Conservation (phyloP, 2,113 vertebrate genomes). For the Scomber japonicus region DNA sequence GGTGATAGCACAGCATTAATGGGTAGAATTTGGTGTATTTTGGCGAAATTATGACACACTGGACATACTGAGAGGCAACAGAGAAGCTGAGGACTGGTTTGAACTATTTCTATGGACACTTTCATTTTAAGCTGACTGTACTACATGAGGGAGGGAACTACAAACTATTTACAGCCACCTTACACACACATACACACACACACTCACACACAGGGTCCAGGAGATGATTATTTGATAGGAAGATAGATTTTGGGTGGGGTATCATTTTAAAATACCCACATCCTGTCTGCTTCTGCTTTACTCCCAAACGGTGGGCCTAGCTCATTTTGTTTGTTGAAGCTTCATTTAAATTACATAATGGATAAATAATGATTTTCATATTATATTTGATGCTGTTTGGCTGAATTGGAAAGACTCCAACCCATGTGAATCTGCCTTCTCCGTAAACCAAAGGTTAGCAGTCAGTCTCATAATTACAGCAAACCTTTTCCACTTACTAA, state of each 20-base stretch:
- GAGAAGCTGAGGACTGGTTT: neutral
- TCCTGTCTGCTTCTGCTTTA: slow-evolving; percentile 23
- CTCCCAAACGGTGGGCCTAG: neutral
- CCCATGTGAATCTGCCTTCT: slow-evolving; percentile 60
- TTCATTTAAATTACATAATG: neutral
- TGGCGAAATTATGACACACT: neutral
- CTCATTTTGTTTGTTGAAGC: neutral
- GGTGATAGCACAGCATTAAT: neutral
- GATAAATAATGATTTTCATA: slow-evolving; percentile 1
- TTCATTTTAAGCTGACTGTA: neutral
- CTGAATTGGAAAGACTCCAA: neutral
- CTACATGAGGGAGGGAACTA: neutral
- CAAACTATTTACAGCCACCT: neutral
- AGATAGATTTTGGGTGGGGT: slow-evolving; percentile 10
- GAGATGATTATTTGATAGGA: neutral
- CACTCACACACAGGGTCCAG: slow-evolving; percentile 1
- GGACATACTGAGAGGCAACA: neutral
- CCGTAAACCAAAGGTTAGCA: slow-evolving; percentile 70
- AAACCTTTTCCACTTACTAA: slow-evolving; percentile 5
- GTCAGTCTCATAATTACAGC: slow-evolving; percentile 24
- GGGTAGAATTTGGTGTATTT: neutral
- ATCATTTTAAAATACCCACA: slow-evolving; percentile 21
- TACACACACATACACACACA: slow-evolving; percentile 12
- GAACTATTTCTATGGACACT: neutral
- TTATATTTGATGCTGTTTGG: neutral